Base-by-base conservation (phyloP, 2,113 vertebrate species). In the Istiophorus platypterus region DNA sequence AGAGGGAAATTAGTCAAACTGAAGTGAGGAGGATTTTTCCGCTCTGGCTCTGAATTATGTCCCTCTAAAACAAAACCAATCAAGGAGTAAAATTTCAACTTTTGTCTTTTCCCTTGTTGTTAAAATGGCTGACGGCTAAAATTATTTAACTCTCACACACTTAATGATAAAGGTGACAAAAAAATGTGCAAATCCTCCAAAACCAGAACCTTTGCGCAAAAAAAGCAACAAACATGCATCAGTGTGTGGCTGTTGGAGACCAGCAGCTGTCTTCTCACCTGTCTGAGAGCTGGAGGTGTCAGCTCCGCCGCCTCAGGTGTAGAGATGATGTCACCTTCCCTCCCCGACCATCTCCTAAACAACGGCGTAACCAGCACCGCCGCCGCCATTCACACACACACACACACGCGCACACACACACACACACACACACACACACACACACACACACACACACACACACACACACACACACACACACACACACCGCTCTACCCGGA, bases 281-380 rank as follows among this genome's bases (percentile, higher is more conserved):
- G 90, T 71, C 78, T 45, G 80, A 66, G 74, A 78, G 88, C 81
- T 14, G 83, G 64, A 94, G 94, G 92, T 94, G 94, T 93, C 75
- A 95, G 82, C 88, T 89, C 91, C 59, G 81, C 41, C 80, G 84
- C 88, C 86, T 91, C 89, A 92, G 94, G 92, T 92, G 92, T 87
- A 78, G 90, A 84, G 88, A 92, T 85, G 87, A 89, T 84, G 91
- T 94, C 89, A 87, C 86, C 85, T 91, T 65, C 72, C 47, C 47
- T 61, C 64, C 61, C 10, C 41, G 7, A 65, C 56, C 66, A 75
- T 37, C 62, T 61, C 59, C 74, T 66, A 62, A 59, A 89, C 81
- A 88, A 61, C 78, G 24, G 56, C n/a, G 59, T 76, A 57, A 24
- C 26, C 77, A 10, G n/a, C 49, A 5, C 51, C 22, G 10, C 10